A percentile compares a stretch with the other conserved stretches of the same genome.
phyloP scores from a whole-genome alignment of 2,797 vertebrate genomes.

The Pseudocheirus occidentalis region DNA sequence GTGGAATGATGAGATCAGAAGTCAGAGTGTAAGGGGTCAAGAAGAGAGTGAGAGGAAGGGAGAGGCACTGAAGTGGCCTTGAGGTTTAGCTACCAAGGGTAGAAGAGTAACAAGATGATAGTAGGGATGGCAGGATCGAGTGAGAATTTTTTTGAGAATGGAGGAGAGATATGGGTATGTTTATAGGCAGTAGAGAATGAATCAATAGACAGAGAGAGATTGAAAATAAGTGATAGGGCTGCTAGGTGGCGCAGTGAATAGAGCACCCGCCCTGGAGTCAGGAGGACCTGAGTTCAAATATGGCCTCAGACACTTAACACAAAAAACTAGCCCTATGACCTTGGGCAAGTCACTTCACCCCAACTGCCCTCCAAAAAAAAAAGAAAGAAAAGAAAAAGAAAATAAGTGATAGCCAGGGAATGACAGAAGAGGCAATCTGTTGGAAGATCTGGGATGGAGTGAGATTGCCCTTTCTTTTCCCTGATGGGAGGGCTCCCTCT shows the following conservation, averaged over 20 bases:
- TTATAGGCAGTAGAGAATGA: background rate
- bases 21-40: background rate
- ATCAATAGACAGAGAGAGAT: background rate
- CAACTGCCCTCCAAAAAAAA: too few species aligned
- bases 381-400: too few species aligned
- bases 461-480: background rate
- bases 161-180: background rate
- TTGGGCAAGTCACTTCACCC: too few species aligned
- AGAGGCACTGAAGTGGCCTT: background rate
- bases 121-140: too few species aligned
- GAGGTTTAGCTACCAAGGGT: background rate
- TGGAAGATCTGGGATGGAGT: background rate
- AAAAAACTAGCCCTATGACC: too few species aligned
- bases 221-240: background rate
- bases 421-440: background rate
- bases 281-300: too few species aligned
- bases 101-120: background rate
- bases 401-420: background rate
- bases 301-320: too few species aligned
- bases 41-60: background rate
- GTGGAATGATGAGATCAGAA: background rate
- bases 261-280: too few species aligned
- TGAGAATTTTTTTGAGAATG: too few species aligned
- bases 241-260: too few species aligned
- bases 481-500: background rate